Base-by-base conservation (phyloP, 2,888 invertebrate species). In the Agrochola litura region DNA sequence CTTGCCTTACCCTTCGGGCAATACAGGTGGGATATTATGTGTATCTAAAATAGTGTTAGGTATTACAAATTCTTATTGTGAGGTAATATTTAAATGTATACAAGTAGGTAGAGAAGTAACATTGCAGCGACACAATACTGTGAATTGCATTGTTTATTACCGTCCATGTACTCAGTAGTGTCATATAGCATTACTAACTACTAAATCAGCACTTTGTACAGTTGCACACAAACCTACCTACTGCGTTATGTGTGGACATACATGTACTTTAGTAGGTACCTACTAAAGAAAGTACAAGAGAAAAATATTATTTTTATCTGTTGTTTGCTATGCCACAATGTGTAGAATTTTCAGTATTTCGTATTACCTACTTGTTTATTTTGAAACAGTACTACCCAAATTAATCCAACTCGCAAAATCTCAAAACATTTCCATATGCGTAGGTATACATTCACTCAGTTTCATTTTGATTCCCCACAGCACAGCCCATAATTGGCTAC, bases 181-280 rank as follows among this genome's bases (percentile, higher is more conserved):
- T 91, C 90, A 89, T 90, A 81, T 94, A 89, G 80, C 90, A 90
- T 92, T 93, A 89, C 92, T 83, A 85, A 82, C 89, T 93, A 89
- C 85, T 86, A 81, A 90, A 88, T 94, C 94, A 93, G 94, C 95
- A 91, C 54, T 92, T 81, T 88, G 85, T 67, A 72, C 93, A 92
- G 91, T 94, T 92, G 90, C 92, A 90, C 83, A 83, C 82, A 63
- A 63, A 66, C 43, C 43, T 66, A 73, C 49, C 43, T 76, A 74
- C 25, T 30, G 14, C 16, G 16, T 60, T 30, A 16, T 10, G n/a
- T 37, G 19, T 54, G 19, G 14, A 79, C 56, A 14, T 52, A 37
- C 37, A 37, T 37, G 37, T 37, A 74, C 16, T 0, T 6, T 49
- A 2, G 3, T 22, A 49, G 19, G 25, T 43, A 41, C 14, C 8